A percentile compares a stretch with the other conserved stretches of the same genome.
Evolutionary conservation across 2,113 vertebrate species (phyloP).

Genomic region (Salvator merianae): DNA sequence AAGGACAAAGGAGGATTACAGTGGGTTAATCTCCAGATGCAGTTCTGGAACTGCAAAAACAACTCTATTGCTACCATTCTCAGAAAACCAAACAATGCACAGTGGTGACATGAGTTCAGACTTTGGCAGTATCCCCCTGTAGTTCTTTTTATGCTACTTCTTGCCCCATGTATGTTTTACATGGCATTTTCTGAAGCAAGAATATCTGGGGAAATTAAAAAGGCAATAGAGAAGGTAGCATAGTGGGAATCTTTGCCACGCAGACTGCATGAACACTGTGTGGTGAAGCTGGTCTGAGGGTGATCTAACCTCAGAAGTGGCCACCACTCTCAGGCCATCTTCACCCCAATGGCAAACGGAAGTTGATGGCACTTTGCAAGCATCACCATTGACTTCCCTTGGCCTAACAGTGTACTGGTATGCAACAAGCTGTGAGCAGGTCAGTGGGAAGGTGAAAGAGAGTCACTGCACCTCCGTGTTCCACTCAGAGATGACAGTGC

Average conservation of each 20-base stretch:
- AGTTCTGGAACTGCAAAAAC: slow-evolving; percentile 22
- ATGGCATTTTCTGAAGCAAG: not conserved
- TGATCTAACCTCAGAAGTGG: too few relatives aligned
- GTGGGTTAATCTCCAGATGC: slow-evolving; percentile 17
- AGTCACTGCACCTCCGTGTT: too few relatives aligned
- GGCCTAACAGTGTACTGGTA: too few relatives aligned
- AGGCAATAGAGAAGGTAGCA: not conserved
- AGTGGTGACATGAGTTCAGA: not conserved
- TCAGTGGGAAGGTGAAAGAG: too few relatives aligned
- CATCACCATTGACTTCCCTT: not conserved
- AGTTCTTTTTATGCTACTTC: not conserved
- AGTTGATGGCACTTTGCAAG: too few relatives aligned
- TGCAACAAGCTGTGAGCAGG: too few relatives aligned
- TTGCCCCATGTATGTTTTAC: not conserved
- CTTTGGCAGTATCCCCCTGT: not conserved
- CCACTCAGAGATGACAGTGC: too few relatives aligned
- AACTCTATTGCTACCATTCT: slow-evolving; percentile 21
- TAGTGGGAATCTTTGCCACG: not conserved
- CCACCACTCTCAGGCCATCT: too few relatives aligned
- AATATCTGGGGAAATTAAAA: not conserved
- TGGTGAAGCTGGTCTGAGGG: too few relatives aligned
- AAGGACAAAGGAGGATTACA: slow-evolving; percentile 29
- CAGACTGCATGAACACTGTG: too few relatives aligned
- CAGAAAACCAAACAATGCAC: not conserved
- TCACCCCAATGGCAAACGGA: too few relatives aligned